Base-by-base conservation (phyloP, 2,797 vertebrate species). In the Myiothlypis chrysogaster region DNA sequence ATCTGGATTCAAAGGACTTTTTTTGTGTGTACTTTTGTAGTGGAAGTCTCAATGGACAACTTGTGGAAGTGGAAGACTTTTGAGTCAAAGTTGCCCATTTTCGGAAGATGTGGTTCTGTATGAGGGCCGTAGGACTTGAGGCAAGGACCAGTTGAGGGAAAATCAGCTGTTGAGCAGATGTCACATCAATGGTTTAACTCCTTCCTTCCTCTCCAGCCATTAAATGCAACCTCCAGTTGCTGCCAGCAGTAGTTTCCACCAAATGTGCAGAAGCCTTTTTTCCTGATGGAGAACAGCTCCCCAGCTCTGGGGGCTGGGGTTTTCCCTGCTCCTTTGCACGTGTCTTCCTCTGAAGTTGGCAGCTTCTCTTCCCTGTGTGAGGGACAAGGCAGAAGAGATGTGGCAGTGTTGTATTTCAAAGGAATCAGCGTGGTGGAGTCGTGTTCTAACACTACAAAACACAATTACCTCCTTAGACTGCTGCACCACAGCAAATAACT, bases 391-490 rank as follows among this genome's bases (percentile, higher is more conserved):
- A 73, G 82, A 76, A n/a, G 78, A 94, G 60, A 35, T 73, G 66
- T 23, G 68, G 44, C 64, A 53, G 78, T 39, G 52, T 19, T 72
- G 60, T 28, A 16, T 90, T 93, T 87, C 86, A 69, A 9, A 87
- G 68, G 56, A 79, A 16, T 43, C 5, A 1, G 5, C 3, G 43
- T 1, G 3, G 18, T 5, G 0, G 65, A 64, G 64, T 53, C 4
- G 8, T 81, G 46, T 70, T 84, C 43, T 34, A 20, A 32, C 68
- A 57, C 59, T 28, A 44, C 65, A 35, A 35, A 77, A 43, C 13
- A 7, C 41, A 50, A 14, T 71, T 55, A 22, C 50, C 28, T 34
- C 11, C 52, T 55, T 60, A 56, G 66, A 3, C 10, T 65, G 7
- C 63, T 34, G 16, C 30, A 16, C 72, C 28, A 8, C 39, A 64